These are phyloP conservation scores for Periphyllus acericola DNA, from an alignment of 2,888 invertebrate genomes.

Conservation along the genomic window DNA sequence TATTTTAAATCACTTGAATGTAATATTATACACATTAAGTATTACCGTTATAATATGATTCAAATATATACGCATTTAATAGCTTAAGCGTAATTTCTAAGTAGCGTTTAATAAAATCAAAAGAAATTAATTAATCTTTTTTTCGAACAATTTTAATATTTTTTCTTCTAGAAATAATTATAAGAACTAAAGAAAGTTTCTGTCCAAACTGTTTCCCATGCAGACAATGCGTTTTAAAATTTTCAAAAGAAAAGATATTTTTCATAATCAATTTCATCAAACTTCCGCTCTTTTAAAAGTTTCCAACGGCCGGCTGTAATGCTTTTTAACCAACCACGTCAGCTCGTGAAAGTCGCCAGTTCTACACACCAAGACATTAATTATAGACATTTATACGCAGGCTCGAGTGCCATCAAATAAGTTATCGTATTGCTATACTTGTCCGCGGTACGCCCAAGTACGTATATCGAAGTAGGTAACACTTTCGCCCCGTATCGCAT, in stretches of 20 bases:
- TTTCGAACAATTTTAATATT: background rate
- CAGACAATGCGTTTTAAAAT: background rate
- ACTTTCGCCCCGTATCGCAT: no score
- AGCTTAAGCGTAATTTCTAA: background rate
- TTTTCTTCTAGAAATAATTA: background rate
- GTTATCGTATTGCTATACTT: no score
- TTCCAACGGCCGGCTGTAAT: background rate
- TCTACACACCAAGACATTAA: no score
- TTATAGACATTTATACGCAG: no score
- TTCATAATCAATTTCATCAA: conserved; percentile 20
- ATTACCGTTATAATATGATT: no score
- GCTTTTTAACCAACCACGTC: background rate
- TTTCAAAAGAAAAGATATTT: background rate
- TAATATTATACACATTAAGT: background rate
- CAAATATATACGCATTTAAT: no score
- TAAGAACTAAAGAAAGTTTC: background rate
- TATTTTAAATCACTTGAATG: background rate
- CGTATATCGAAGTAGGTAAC: no score
- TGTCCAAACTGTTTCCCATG: background rate
- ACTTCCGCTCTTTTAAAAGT: conserved; percentile 9
- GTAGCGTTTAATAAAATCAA: background rate
- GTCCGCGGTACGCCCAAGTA: no score
- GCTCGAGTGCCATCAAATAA: no score
- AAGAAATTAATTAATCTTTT: conserved; percentile 12
- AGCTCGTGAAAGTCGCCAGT: background rate